Evolutionary conservation across 2,888 invertebrate species (phyloP), one percentile per base, ranked within the genome.

Genomic region (Pandemis corylana): DNA sequence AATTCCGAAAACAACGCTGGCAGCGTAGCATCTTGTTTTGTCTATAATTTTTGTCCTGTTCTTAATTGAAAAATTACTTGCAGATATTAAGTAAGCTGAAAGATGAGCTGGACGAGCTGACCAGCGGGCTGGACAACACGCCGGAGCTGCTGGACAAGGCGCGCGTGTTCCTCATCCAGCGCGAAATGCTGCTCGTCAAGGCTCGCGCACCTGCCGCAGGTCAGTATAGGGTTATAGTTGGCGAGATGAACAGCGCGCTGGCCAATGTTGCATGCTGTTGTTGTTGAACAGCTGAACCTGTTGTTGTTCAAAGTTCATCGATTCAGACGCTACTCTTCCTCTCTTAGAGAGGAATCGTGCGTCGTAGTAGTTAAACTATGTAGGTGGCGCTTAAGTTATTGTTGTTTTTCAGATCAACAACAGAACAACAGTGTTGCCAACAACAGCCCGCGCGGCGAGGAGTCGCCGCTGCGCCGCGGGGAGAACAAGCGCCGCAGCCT

Each of bases 81-180:
- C 85, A 95, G 94, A 93, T 94, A 28, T 80, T 94, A 12, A 89
- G 86, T 77, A 90, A 90, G 67, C 78, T 99, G 65, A 98, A 98
- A 83, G 97, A 98, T 80, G 97, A 97, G 89, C 96, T 99, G 67
- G 99, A 99, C 87, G 96, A 97, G 76, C 95, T 96, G 84, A 95
- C 97, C 78, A 95, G 88, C 0, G 95, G 95, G 42, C 91, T 96
- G 75, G 92, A 95, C 10, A 95, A 97, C 83, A 90, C 93, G 0
- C 86, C 95, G 42, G 96, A 96, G 80, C 91, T 97, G 66, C 96
- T 98, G 36, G 96, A 96, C 85, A 96, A 97, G 84, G 98, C 98
- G 13, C 95, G 97, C 76, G 95, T 96, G 66, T 97, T 97, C 87
- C 95, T 99, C 68, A 96, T 97, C 71, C 96, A 96, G 79, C 95